A percentile compares a stretch with the other conserved stretches of the same genome.
Evolutionary conservation across 1,140 invertebrate genomes (phyloP).

Genomic region (Drosophila kohkoa): DNA sequence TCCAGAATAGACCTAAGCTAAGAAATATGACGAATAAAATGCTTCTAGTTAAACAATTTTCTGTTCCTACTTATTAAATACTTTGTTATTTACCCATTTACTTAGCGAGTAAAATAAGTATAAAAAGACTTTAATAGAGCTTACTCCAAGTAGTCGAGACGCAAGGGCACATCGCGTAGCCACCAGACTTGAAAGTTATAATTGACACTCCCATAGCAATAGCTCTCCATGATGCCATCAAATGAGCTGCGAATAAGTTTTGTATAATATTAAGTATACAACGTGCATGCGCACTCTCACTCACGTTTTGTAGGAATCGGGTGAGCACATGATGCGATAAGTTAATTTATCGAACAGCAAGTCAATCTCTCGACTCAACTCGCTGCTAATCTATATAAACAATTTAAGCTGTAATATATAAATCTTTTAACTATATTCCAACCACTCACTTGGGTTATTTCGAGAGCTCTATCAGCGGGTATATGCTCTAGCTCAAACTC

Average conservation of each 20-base stretch:
- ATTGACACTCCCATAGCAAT: conserved; percentile 53
- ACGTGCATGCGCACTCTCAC: not conserved
- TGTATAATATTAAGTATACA: not conserved
- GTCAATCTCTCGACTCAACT: conserved; percentile 47
- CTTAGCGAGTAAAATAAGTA: too few relatives aligned
- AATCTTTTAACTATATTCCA: not conserved
- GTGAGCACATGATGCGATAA: conserved; percentile 62
- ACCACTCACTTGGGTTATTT: conserved; percentile 31
- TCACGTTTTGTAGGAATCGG: conserved; percentile 66
- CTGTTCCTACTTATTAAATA: too few relatives aligned
- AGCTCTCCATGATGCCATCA: conserved; percentile 42
- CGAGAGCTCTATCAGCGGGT: not conserved
- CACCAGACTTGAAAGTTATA: conserved; percentile 71
- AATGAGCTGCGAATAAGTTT: conserved; percentile 26
- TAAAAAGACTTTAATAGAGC: not conserved
- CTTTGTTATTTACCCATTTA: too few relatives aligned
- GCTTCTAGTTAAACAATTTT: too few relatives aligned
- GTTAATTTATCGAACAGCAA: conserved; percentile 62
- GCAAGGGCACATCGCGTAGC: conserved; percentile 64
- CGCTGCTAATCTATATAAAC: conserved; percentile 34
- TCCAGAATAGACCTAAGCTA: too few relatives aligned
- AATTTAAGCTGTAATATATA: not conserved
- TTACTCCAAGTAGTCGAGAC: conserved; percentile 61
- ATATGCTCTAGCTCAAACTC: conserved; percentile 33
- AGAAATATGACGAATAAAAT: too few relatives aligned